A percentile compares a stretch with the other conserved stretches of the same genome.
Conservation (phyloP, 2,888 invertebrate species). For the Tenthredo distinguenda region DNA sequence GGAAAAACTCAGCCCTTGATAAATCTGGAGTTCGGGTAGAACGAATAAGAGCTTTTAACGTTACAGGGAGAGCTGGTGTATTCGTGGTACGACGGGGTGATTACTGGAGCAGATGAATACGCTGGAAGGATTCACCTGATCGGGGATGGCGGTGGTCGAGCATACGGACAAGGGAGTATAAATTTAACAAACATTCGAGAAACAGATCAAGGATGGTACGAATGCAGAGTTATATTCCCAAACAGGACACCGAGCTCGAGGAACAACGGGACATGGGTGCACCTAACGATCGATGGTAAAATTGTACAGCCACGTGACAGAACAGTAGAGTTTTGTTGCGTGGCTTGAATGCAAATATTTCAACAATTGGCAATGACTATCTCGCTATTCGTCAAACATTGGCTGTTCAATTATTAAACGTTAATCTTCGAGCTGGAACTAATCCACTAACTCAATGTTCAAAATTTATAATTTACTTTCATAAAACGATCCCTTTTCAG, state of each 20-base stretch:
- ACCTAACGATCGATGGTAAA: constrained; percentile 92
- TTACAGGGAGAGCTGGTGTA: constrained; percentile 88
- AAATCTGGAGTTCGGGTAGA: too few relatives aligned
- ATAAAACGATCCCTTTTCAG: neutral
- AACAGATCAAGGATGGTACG: constrained; percentile 95
- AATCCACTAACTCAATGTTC: constrained; percentile 20
- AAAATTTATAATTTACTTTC: neutral
- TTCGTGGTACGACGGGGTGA: constrained; percentile 89
- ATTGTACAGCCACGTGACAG: constrained; percentile 15
- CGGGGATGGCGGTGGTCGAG: constrained; percentile 80
- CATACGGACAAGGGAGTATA: constrained; percentile 85
- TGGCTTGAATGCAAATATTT: neutral
- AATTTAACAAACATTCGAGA: constrained; percentile 93
- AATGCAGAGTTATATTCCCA: constrained; percentile 93
- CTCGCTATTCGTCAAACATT: constrained; percentile 15
- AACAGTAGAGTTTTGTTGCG: constrained; percentile 17
- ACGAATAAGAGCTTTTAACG: constrained; percentile 62
- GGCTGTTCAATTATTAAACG: neutral
- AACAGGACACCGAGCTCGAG: constrained; percentile 91
- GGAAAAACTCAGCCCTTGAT: neutral
- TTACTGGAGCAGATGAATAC: constrained; percentile 85
- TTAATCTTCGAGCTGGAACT: constrained; percentile 14
- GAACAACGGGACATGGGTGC: constrained; percentile 94
- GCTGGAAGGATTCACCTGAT: constrained; percentile 86
- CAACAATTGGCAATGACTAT: neutral